These are phyloP conservation scores for Papilio machaon DNA, from an alignment of 1,140 invertebrate genomes.

Conservation along the genomic window DNA sequence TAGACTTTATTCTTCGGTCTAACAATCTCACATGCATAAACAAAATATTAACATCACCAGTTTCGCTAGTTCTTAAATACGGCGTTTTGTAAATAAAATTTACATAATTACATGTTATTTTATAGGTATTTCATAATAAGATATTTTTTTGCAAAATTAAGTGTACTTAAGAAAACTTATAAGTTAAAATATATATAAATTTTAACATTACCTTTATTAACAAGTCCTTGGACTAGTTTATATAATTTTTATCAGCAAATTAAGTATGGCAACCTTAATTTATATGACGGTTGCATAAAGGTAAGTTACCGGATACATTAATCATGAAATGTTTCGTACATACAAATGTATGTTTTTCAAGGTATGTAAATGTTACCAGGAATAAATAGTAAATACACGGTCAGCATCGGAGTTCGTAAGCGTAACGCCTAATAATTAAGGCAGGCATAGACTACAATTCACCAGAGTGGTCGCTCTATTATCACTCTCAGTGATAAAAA, in stretches of 20 bases:
- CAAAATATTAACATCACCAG: too few relatives aligned
- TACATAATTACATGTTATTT: neutral
- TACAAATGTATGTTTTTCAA: neutral
- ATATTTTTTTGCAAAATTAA: too few relatives aligned
- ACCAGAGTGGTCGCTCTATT: neutral
- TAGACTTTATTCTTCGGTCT: too few relatives aligned
- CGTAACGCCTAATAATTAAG: neutral
- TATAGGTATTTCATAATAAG: neutral
- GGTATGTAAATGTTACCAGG: neutral
- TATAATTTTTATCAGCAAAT: conserved; percentile 1
- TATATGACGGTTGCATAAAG: neutral
- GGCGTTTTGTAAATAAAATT: too few relatives aligned
- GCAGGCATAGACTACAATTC: neutral
- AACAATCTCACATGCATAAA: too few relatives aligned
- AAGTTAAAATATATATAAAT: neutral
- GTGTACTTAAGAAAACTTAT: neutral
- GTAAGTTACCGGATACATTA: conserved; percentile 6
- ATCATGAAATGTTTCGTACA: neutral
- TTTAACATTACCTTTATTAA: neutral
- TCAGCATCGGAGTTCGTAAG: neutral
- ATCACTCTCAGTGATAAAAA: neutral
- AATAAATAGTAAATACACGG: neutral
- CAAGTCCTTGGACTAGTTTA: neutral
- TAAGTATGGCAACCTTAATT: conserved; percentile 5
- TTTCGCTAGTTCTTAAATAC: too few relatives aligned